Evolutionary conservation across 2,888 invertebrate genomes (phyloP).

Genomic region (Cremastobaeus sp.): DNA sequence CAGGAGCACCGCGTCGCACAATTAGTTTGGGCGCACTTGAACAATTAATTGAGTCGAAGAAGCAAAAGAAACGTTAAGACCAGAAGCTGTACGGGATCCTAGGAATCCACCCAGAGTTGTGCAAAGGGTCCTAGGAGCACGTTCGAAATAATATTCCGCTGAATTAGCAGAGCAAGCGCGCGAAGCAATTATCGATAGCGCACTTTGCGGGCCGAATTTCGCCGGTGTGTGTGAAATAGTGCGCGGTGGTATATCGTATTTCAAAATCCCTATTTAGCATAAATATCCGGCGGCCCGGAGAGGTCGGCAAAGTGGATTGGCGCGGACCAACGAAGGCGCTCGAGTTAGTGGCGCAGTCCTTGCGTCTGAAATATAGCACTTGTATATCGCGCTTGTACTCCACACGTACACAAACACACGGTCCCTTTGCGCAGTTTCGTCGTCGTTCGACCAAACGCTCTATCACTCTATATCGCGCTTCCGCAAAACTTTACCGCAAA

Average conservation of each 20-base stretch:
- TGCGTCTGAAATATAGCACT: conserved; percentile 62
- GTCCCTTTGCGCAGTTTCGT: conserved; percentile 42
- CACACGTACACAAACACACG: conserved; percentile 36
- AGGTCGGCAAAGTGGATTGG: conserved; percentile 61
- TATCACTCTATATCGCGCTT: conserved; percentile 58
- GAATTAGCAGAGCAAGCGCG: conserved; percentile 38
- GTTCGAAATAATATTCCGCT: conserved; percentile 48
- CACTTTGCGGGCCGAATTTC: conserved; percentile 40
- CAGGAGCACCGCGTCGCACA: not conserved
- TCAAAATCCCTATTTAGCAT: conserved; percentile 74
- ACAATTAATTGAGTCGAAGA: conserved; percentile 25
- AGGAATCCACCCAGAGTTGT: conserved; percentile 41
- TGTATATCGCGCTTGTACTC: conserved; percentile 48
- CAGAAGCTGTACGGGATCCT: conserved; percentile 13
- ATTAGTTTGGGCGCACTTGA: conserved; percentile 15
- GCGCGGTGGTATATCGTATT: conserved; percentile 68
- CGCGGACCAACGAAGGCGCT: conserved; percentile 41
- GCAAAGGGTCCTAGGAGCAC: not conserved
- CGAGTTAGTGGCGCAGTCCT: conserved; percentile 52
- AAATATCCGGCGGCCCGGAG: conserved; percentile 67
- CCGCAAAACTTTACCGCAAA: conserved; percentile 62
- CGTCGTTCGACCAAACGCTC: conserved; percentile 51
- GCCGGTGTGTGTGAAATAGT: conserved; percentile 41
- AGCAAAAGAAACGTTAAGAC: conserved; percentile 14
- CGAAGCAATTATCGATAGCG: conserved; percentile 55